Conservation (phyloP, 2,888 invertebrate genomes). For the Cataglyphis livida region DNA sequence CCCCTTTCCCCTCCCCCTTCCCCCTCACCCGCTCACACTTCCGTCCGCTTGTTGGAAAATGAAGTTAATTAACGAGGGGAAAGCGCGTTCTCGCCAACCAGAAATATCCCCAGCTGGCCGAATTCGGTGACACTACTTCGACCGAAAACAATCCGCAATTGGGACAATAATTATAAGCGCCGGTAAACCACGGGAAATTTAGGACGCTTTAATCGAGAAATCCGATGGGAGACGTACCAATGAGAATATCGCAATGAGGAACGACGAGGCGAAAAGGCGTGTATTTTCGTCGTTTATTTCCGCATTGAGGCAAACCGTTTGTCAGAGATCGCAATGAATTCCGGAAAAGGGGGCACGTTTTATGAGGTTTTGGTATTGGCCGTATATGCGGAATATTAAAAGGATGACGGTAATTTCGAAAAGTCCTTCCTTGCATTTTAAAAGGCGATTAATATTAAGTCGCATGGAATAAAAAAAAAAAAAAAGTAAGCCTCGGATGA, state of each 20-base stretch:
- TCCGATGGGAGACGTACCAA: background rate
- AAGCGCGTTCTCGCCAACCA: slow-evolving; percentile 12
- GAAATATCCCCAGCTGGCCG: slow-evolving; percentile 22
- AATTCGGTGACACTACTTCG: slow-evolving; percentile 27
- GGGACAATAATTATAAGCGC: slow-evolving; percentile 33
- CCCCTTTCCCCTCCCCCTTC: background rate
- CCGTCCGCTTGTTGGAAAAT: slow-evolving; percentile 24
- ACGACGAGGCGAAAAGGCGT: background rate
- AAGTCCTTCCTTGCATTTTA: background rate
- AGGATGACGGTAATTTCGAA: background rate
- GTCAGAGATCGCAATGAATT: slow-evolving; percentile 22
- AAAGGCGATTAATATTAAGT: slow-evolving; percentile 2
- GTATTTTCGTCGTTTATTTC: background rate
- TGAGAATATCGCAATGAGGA: slow-evolving; percentile 4
- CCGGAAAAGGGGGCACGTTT: background rate
- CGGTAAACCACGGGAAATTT: slow-evolving; percentile 25
- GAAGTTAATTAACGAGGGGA: slow-evolving; percentile 51
- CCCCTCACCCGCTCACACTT: slow-evolving; percentile 13
- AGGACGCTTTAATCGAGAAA: slow-evolving; percentile 26
- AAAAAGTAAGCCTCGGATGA: background rate
- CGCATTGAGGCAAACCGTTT: background rate
- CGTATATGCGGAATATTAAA: background rate
- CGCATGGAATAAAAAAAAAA: background rate
- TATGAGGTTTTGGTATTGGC: background rate
- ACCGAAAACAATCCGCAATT: slow-evolving; percentile 42